Base-by-base conservation (phyloP, 2,888 invertebrate species). In the Celastrina argiolus region DNA sequence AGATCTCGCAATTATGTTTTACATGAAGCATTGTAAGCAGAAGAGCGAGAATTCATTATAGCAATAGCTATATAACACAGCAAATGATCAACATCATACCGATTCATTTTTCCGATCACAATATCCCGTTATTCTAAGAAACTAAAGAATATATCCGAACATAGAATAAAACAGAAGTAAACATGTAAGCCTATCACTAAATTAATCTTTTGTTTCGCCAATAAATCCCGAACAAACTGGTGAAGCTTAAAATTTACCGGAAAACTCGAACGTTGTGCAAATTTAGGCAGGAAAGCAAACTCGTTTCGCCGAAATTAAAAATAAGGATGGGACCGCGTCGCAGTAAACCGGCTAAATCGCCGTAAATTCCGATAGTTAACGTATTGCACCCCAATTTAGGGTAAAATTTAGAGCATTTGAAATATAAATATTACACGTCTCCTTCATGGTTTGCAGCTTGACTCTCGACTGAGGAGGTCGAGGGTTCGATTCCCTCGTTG, bases 241-340 rank as follows among this genome's bases (percentile, higher is more conserved):
- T 61, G 36, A 61, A 61, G 56, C 56, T 69, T 68, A 69, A 72
- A 70, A 69, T 67, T 56, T 67, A 66, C 66, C 41, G 59, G 67
- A 68, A 69, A 73, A 69, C 69, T 58, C 41, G 66, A 70, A 64
- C 67, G 66, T 66, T 68, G 68, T 68, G 68, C 69, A 70, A 70
- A 71, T 69, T 70, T 72, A 66, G 66, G 64, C 70, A 69, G 67
- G 69, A 77, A 75, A 70, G 73, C 75, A 77, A 82, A 80, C 77
- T 78, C 75, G 71, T 71, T 74, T 78, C 73, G 75, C 77, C 77
- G 85, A 84, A 85, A 87, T 84, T 84, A 87, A 65, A 86, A 83
- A 81, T 82, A 84, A 84, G 81, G 81, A 78, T 72, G 71, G 73
- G 73, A 73, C 74, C 76, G 69, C 68, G 67, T 71, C 72, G 73